Conservation (phyloP, 92 coral and sea anemone genomes). For the Actinostola sp. region DNA sequence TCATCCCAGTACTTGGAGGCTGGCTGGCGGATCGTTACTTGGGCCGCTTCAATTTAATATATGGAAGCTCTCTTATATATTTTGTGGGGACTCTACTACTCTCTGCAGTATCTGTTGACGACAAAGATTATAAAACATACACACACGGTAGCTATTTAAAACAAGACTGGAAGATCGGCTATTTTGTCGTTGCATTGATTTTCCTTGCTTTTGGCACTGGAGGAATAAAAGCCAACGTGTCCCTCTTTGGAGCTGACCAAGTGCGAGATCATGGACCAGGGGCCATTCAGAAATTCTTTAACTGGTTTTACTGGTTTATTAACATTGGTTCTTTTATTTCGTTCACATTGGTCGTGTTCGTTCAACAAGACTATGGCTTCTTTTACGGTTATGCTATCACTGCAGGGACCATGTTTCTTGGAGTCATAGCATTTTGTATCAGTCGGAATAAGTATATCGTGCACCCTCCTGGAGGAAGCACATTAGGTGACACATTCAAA, state of each 20-base stretch:
- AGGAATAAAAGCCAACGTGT: constrained; percentile 93
- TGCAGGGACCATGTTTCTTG: constrained; percentile 70
- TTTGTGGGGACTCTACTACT: constrained; percentile 69
- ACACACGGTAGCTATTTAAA: neutral
- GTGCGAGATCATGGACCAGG: constrained; percentile 78
- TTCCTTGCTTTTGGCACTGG: constrained; percentile 90
- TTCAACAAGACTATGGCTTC: constrained; percentile 67
- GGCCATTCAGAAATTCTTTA: constrained; percentile 85
- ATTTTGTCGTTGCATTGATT: constrained; percentile 61
- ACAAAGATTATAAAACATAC: neutral
- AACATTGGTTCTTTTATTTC: constrained; percentile 90
- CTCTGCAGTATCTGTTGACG: constrained; percentile 29
- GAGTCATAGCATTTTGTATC: constrained; percentile 58
- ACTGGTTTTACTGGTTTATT: constrained; percentile 97
- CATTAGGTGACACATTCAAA: constrained; percentile 65
- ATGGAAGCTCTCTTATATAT: constrained; percentile 72
- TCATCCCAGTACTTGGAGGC: constrained; percentile 81
- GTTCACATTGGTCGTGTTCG: constrained; percentile 75
- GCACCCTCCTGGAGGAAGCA: constrained; percentile 87
- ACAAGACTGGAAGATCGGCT: constrained; percentile 14
- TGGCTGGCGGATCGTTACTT: constrained; percentile 85
- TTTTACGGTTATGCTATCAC: constrained; percentile 84
- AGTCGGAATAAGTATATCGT: constrained; percentile 65
- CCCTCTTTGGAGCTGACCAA: constrained; percentile 98
- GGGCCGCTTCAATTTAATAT: constrained; percentile 80